phyloP scores from a whole-genome alignment of 2,888 invertebrate genomes.

The Scaptomyza reducta region DNA sequence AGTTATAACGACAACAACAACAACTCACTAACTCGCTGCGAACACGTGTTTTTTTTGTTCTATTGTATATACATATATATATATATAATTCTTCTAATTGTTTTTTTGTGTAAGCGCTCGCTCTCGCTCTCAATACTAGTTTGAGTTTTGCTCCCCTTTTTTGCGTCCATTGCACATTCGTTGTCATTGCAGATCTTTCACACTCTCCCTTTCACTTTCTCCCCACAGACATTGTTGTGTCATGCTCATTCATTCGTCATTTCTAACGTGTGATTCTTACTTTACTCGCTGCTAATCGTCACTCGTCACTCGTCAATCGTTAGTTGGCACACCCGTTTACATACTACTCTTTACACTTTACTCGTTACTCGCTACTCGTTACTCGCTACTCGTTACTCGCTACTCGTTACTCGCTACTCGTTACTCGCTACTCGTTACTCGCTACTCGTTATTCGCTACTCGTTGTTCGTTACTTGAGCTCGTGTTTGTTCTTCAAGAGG shows the following conservation, averaged over 20 bases:
- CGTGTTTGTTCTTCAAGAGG: constrained; percentile 6
- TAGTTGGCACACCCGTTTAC: too few relatives aligned
- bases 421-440: constrained; percentile 13
- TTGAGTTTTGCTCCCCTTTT: not conserved
- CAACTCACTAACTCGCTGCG: constrained; percentile 27
- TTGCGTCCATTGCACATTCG: not conserved
- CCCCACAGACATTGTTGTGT: not conserved
- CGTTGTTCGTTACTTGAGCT: constrained; percentile 9
- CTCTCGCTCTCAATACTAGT: not conserved
- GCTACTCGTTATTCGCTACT: constrained; percentile 20
- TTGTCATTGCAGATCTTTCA: not conserved
- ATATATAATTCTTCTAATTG: constrained; percentile 7
- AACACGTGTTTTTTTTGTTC: constrained; percentile 17
- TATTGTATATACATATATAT: constrained; percentile 7
- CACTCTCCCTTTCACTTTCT: not conserved
- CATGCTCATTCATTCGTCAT: not conserved
- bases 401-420: too few relatives aligned
- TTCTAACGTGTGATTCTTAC: not conserved
- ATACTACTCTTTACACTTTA: too few relatives aligned
- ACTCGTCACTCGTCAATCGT: not conserved
- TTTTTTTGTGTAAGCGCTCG: constrained; percentile 9
- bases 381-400: constrained; percentile 1
- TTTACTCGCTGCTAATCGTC: constrained; percentile 21
- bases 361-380: too few relatives aligned
- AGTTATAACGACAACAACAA: constrained; percentile 28